Base-by-base conservation (phyloP, 2,797 vertebrate genomes). In the Takifugu ocellatus region DNA sequence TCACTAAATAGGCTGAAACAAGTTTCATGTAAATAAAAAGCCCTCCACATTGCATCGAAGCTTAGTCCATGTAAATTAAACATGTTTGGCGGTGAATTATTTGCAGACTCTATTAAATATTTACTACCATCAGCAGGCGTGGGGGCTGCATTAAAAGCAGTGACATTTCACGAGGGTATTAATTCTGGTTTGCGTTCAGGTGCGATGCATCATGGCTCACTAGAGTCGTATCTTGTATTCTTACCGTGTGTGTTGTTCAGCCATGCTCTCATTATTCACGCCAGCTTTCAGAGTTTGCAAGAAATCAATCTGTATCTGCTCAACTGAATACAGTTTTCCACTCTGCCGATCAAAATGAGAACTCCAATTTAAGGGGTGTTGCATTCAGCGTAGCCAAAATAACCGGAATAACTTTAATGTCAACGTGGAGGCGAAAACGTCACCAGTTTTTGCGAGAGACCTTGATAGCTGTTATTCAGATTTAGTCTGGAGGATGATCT, bases 301-400 rank as follows among this genome's bases (percentile, higher is more conserved):
- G 62, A 76, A 78, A 73, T 81, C 73, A 72, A 54, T 79, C 68
- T 50, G 56, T 66, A 63, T 68, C 60, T 64, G 39, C 47, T 66
- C 54, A 59, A 67, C 67, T 8, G 25, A 61, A 62, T 59, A 39
- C 24, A n/a, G 68, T 54, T 39, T 75, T 72, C 74, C 68, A 71
- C 66, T 31, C 45, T 49, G 33, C 72, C 51, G 65, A 72, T 73
- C 65, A 78, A 70, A 73, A 68, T 75, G 70, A 57, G 49, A 36
- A 68, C 50, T 42, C 12, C 66, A 46, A 61, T 72, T 70, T 61
- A 67, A 49, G 31, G 26, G n/a, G 42, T 8, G 29, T 54, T 60
- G 42, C 25, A 43, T 27, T 58, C 62, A 55, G 53, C 4, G 8
- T 33, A 25, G 33, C 2, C 0, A 54, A 57, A 71, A 48, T 56